Percentiles rank a stretch among this genome's conserved stretches.
Evolutionary conservation across 2,888 invertebrate species (phyloP).

Genomic region (Tyria jacobaeae): DNA sequence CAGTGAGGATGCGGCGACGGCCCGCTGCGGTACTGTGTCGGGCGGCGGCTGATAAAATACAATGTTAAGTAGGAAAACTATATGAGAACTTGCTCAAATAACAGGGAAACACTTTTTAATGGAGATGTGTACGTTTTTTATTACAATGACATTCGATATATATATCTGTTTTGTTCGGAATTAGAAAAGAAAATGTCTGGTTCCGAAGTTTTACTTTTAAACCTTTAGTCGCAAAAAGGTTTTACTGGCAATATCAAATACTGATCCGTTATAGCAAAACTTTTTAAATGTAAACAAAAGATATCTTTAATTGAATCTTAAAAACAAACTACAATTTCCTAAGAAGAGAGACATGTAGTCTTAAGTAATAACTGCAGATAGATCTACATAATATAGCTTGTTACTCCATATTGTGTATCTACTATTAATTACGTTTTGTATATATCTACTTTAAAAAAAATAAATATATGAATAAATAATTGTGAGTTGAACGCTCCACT

Average conservation of each 20-base stretch:
- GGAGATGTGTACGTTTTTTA: not conserved
- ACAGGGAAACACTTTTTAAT: conserved; percentile 11
- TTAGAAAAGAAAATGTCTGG: not conserved
- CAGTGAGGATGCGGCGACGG: conserved; percentile 76
- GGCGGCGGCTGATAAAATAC: conserved; percentile 38
- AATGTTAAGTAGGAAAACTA: conserved; percentile 32
- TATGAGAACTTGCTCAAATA: conserved; percentile 16
- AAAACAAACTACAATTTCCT: too few relatives aligned
- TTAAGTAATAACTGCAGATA: too few relatives aligned
- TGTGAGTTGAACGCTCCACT: not conserved
- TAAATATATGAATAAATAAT: not conserved
- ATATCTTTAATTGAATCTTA: not conserved
- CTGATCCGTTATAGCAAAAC: not conserved
- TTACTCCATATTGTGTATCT: too few relatives aligned
- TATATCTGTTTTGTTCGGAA: not conserved
- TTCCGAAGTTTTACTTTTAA: too few relatives aligned
- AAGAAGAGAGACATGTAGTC: too few relatives aligned
- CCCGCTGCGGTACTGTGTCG: conserved; percentile 71
- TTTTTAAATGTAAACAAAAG: not conserved
- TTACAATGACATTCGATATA: not conserved
- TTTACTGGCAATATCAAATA: not conserved
- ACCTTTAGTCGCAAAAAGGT: too few relatives aligned
- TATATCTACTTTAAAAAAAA: not conserved
- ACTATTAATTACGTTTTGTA: not conserved
- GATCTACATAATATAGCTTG: too few relatives aligned